These are phyloP conservation scores for Aplochiton taeniatus DNA, from an alignment of 2,797 vertebrate species.

Conservation along the genomic window DNA sequence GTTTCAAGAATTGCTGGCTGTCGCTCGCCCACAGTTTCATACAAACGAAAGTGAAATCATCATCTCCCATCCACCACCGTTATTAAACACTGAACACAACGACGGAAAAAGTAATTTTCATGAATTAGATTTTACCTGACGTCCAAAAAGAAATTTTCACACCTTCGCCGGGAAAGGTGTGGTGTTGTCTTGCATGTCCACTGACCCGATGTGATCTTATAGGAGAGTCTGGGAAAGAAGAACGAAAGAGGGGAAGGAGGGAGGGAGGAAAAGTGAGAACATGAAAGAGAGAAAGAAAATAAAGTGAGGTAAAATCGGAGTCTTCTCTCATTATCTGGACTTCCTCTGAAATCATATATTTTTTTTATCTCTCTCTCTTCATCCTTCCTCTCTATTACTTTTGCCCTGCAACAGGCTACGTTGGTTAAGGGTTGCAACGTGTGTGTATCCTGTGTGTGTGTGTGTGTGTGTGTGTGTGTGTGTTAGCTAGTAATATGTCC, in stretches of 20 bases:
- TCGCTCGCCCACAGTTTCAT: slow-evolving; percentile 80
- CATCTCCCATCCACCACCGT: slow-evolving; percentile 70
- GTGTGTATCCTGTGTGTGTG: background rate
- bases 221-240: slow-evolving; percentile 14
- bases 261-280: background rate
- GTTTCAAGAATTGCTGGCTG: slow-evolving; percentile 83
- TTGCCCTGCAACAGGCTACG: background rate
- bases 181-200: slow-evolving; percentile 48
- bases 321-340: slow-evolving; percentile 14
- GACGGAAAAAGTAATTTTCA: slow-evolving; percentile 87
- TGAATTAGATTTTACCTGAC: slow-evolving; percentile 77
- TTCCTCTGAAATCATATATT: slow-evolving; percentile 21
- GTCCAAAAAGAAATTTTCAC: slow-evolving; percentile 42
- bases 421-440: background rate
- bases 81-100: slow-evolving; percentile 89
- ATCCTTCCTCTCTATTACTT: background rate
- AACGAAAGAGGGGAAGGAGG: background rate
- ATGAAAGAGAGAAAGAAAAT: slow-evolving; percentile 9
- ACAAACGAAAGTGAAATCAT: slow-evolving; percentile 86
- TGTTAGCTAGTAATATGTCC: background rate
- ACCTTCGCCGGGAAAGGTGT: slow-evolving; percentile 43
- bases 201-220: slow-evolving; percentile 43
- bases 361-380: slow-evolving; percentile 15
- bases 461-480: slow-evolving; percentile 1
- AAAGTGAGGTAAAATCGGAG: slow-evolving; percentile 2